Percentiles rank a stretch among this genome's conserved stretches.
These are phyloP conservation scores for Onychomys torridus DNA, from an alignment of 2,797 vertebrate genomes.

Conservation along the genomic window DNA sequence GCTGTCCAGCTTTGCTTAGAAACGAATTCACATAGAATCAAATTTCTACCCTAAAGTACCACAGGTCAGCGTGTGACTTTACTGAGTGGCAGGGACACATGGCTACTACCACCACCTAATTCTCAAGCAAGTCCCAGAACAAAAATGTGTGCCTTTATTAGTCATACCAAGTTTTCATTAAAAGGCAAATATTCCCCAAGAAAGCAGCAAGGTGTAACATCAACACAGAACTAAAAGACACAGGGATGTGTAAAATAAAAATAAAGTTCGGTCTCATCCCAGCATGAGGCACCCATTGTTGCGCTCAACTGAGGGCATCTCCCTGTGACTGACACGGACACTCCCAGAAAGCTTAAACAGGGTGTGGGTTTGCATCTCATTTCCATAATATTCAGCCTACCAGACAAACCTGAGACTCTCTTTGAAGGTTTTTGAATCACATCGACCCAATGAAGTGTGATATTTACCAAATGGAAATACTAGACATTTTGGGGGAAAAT, in stretches of 20 bases:
- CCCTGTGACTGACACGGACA: background rate
- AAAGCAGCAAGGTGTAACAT: conserved; percentile 44
- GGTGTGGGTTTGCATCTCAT: background rate
- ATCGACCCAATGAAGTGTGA: background rate
- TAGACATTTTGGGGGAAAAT: conserved; percentile 1
- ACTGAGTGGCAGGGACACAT: background rate
- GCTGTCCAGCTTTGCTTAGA: background rate
- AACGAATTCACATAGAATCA: background rate
- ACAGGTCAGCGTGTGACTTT: background rate
- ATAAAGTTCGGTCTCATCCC: background rate
- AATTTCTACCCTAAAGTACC: background rate
- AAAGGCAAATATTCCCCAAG: background rate
- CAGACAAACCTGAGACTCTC: background rate
- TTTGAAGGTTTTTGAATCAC: conserved; percentile 26
- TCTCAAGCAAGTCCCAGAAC: background rate
- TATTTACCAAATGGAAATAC: conserved; percentile 30
- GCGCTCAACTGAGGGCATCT: background rate
- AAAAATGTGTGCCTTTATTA: background rate
- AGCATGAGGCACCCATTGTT: background rate
- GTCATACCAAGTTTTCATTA: conserved; percentile 39
- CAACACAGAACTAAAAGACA: background rate
- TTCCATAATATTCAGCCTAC: conserved; percentile 26
- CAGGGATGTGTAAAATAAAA: background rate
- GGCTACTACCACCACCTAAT: background rate
- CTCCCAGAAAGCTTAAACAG: background rate